These are phyloP conservation scores for Parauchenoglanis ngamensis DNA, from an alignment of 2,797 vertebrate genomes.

Conservation along the genomic window DNA sequence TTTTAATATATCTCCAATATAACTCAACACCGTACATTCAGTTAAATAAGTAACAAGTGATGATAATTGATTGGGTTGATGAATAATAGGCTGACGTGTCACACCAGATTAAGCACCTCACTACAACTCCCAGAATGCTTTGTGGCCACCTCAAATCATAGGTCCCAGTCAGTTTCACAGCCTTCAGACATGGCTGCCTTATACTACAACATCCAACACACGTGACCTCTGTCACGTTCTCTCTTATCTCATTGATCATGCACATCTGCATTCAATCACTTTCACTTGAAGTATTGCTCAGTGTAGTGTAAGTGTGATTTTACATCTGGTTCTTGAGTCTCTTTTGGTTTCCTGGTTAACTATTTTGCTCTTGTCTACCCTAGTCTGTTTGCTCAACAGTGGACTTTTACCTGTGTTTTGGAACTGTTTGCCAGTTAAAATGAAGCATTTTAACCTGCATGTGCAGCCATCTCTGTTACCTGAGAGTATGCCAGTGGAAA, in stretches of 20 bases:
- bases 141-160: background rate
- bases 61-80: background rate
- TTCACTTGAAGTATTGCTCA: background rate
- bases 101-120: too few species aligned
- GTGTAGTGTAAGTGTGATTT: background rate
- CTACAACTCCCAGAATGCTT: background rate
- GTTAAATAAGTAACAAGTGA: background rate
- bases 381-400: background rate
- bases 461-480: background rate
- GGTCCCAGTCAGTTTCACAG: background rate
- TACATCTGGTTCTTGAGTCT: background rate
- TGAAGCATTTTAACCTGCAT: background rate
- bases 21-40: background rate
- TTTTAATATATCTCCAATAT: background rate
- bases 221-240: background rate
- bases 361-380: background rate
- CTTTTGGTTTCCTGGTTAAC: background rate
- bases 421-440: background rate
- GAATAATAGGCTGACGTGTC: background rate
- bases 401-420: background rate
- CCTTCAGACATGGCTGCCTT: background rate
- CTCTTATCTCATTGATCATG: background rate
- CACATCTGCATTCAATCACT: background rate
- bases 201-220: background rate
- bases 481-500: background rate